These are phyloP conservation scores for Pantelozetes paolii DNA, from an alignment of 2,888 invertebrate species.

Conservation along the genomic window DNA sequence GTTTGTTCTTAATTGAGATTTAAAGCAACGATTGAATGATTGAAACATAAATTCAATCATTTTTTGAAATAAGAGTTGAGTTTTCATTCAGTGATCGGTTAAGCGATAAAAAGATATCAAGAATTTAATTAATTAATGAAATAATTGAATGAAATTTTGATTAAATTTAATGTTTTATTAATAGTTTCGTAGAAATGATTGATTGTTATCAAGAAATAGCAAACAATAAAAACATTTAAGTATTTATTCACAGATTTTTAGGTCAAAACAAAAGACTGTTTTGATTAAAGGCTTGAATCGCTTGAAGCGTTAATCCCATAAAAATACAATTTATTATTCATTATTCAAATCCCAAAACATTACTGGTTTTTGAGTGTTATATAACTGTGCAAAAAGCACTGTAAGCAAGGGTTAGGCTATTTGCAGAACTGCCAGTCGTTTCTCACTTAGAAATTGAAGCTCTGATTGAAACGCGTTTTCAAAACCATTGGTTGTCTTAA, in stretches of 20 bases:
- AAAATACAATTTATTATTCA: background rate
- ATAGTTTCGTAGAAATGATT: constrained; percentile 6
- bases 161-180: background rate
- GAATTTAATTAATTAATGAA: too few species aligned
- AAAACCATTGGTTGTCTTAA: constrained; percentile 19
- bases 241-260: background rate
- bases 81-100: too few species aligned
- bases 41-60: too few species aligned
- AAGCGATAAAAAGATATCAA: too few species aligned
- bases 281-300: background rate
- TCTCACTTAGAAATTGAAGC: constrained; percentile 16
- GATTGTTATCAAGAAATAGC: background rate
- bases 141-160: too few species aligned
- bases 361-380: background rate
- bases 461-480: constrained; percentile 32
- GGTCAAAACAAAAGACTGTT: background rate
- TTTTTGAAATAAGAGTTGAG: too few species aligned
- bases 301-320: background rate
- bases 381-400: background rate
- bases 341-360: constrained; percentile 2
- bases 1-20: too few species aligned
- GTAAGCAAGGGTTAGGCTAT: constrained; percentile 11
- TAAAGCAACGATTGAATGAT: too few species aligned
- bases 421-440: constrained; percentile 14
- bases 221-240: background rate